Base-by-base conservation (phyloP, 2,113 vertebrate species). In the Aramus guarauna region DNA sequence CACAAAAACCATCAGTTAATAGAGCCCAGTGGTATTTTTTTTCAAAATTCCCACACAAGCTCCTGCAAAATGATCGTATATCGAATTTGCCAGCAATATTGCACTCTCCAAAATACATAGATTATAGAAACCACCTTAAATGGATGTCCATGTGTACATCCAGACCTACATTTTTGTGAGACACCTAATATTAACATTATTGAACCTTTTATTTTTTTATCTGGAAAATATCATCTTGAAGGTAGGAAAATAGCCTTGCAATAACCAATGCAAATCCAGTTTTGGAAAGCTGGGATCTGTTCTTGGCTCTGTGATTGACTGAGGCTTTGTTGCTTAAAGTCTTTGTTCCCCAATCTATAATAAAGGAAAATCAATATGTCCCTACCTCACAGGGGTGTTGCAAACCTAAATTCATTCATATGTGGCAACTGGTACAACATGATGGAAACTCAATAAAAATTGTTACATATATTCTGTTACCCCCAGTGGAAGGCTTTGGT, bases 371-470 rank as follows among this genome's bases (percentile, higher is more conserved):
- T 97, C 91, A 85, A 94, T 94, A 81, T 23, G n/a, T 69, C 69
- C 58, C 45, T 60, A 86, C 76, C 58, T 89, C 91, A 81, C 64
- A 94, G 77, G 86, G 53, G 66, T 89, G 91, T 62, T 91, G 39
- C 77, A 95, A 94, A 89, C 80, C 50, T 85, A 66, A 87, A 95
- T 85, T 53, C 84, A 91, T 90, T 95, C 84, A 11, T 71, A 85
- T 79, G 66, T 95, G 89, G 86, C 84, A 78, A 92, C 30, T 58
- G 74, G 76, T 73, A 64, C 83, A 91, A 91, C 83, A 73, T 79
- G 95, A 95, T 90, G 80, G 96, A 95, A 97, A 95, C 86, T 96
- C 91, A 90, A 95, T 96, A 95, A 53, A 85, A 92, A 92, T 76
- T 95, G 96, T 93, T 95, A 94, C 80, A 89, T 69, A 79, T 91